phyloP scores from a whole-genome alignment of 2,113 vertebrate genomes.

The Dipodomys stephensi region DNA sequence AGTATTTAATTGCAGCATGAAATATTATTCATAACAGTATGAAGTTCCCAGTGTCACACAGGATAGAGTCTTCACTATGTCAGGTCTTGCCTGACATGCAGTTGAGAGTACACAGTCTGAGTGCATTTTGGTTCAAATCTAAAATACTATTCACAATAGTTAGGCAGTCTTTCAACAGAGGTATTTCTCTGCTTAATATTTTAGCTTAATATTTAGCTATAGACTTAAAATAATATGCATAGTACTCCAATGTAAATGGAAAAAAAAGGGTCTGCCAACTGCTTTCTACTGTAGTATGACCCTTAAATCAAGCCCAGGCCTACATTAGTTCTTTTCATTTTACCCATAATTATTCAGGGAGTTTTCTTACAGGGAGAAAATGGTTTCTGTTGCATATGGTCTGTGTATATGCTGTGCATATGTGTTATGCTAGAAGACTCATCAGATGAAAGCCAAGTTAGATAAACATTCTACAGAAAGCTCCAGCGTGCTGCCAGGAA shows the following conservation, averaged over 20 bases:
- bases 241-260: background rate
- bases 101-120: background rate
- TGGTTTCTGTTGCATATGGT: constrained; percentile 34
- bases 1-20: background rate
- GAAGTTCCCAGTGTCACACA: background rate
- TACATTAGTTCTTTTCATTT: background rate
- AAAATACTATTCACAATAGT: background rate
- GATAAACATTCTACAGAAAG: constrained; percentile 43
- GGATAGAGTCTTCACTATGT: background rate
- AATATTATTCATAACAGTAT: background rate
- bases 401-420: constrained; percentile 59
- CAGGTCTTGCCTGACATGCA: background rate
- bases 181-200: background rate
- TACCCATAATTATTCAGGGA: background rate
- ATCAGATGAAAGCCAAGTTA: constrained; percentile 71
- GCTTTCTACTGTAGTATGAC: background rate
- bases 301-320: background rate
- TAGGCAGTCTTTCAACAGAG: background rate
- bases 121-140: background rate
- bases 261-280: background rate
- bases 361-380: constrained; percentile 14
- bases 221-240: background rate
- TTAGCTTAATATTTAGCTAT: background rate
- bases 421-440: constrained; percentile 45
- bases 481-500: constrained; percentile 58